A percentile compares a stretch with the other conserved stretches of the same genome.
Evolutionary conservation across 1,140 invertebrate genomes (phyloP).

Genomic region (Lepidurus couesii): DNA sequence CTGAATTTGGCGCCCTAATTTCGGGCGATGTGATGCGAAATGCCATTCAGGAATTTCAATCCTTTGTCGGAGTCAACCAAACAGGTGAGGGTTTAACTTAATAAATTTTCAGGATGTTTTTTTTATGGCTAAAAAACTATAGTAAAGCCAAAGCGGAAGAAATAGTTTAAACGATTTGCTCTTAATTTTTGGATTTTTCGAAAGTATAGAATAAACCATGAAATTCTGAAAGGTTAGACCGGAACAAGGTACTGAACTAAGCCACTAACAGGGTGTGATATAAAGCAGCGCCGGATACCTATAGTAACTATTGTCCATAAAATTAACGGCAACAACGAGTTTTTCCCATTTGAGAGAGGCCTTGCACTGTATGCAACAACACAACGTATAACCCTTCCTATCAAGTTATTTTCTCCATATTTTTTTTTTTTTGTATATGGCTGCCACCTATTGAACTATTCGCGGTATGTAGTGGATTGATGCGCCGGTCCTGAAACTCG

Average conservation of each 20-base stretch:
- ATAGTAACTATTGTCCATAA: constrained; percentile 1
- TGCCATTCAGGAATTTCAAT: constrained; percentile 79
- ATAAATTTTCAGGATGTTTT: neutral
- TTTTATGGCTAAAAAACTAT: neutral
- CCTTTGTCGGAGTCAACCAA: constrained; percentile 76
- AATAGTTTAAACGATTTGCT: neutral
- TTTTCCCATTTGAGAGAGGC: neutral
- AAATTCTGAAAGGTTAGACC: constrained; percentile 1
- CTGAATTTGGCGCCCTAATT: constrained; percentile 64
- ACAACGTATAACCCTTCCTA: neutral
- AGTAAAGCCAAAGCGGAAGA: neutral
- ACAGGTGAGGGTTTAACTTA: constrained; percentile 55
- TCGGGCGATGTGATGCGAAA: constrained; percentile 52
- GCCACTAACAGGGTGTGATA: neutral
- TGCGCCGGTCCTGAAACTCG: neutral
- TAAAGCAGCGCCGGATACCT: neutral
- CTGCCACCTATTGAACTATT: neutral
- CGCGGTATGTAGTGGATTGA: neutral
- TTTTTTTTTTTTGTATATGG: neutral
- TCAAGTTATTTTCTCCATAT: neutral
- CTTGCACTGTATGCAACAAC: neutral
- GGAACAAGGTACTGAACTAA: constrained; percentile 2
- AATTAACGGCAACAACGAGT: neutral
- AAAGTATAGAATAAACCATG: neutral
- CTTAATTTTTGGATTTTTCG: neutral